Evolutionary conservation across 2,797 vertebrate species (phyloP), one percentile per base, ranked within the genome.

Genomic region (Crenuchus spilurus): DNA sequence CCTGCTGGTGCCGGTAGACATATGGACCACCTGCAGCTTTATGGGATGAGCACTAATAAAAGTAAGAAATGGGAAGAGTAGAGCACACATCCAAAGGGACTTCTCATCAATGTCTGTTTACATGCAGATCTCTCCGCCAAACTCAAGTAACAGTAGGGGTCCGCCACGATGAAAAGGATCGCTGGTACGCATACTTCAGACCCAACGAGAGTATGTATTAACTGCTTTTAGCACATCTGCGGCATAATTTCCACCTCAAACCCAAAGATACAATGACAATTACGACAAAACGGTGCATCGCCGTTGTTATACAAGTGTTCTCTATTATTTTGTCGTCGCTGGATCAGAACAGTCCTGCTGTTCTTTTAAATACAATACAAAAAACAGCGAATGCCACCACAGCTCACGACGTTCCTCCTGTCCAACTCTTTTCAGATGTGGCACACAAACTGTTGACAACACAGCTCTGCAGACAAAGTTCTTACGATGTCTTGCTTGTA

Each of bases 21-120:
- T 66, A 82, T 14, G 62, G 81, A 80, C 85, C 86, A 77, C 86
- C 84, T 84, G 86, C 83, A 79, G 82, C 30, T 78, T 68, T 82
- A 86, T 51, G 68, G 83, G 84, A 83, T 83, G 81, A 84, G 58
- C 76, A 67, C 70, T 80, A 78, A 77, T 46, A 37, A 64, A 84
- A 80, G 75, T 13, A 52, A 24, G 49, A 52, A 24, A n/a, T n/a
- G 10, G 24, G 16, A 52, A 52, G 11, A 3, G 4, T 0, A 13
- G 48, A 52, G 22, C 49, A 83, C 84, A 84, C 77, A 85, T 84
- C 74, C 49, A 74, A 81, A 67, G 58, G 64, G 72, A 28, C 22
- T 52, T 70, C 69, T 78, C 35, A 70, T 42, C 44, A 76, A 80
- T 57, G 18, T 37, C 7, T 9, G 39, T 44, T 22, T 41, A 64